Evolutionary conservation across 2,113 vertebrate genomes (phyloP).

Genomic region (Girardinichthys multiradiatus): DNA sequence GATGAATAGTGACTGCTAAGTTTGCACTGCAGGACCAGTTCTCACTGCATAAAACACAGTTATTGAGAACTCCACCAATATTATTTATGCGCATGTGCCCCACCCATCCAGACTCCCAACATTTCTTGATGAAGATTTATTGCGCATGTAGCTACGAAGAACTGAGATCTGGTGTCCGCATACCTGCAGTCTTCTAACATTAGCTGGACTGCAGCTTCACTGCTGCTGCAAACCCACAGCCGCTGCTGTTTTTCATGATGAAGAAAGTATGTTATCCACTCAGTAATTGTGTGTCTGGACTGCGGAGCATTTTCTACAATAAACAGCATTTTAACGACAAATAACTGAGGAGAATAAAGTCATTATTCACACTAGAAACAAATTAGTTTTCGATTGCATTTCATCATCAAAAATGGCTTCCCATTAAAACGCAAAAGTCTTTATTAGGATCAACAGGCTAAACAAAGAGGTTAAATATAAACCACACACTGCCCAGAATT

Average conservation of each 20-base stretch:
- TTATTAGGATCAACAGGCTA: not conserved
- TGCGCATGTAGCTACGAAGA: constrained; percentile 50
- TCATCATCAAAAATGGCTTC: not conserved
- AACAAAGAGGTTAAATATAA: not conserved
- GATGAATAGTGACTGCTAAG: constrained; percentile 22
- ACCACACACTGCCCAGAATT: not conserved
- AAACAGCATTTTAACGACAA: not conserved
- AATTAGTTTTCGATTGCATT: not conserved
- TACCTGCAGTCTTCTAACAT: constrained; percentile 42
- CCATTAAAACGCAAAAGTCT: not conserved
- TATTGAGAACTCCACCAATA: constrained; percentile 41
- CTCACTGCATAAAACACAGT: constrained; percentile 52
- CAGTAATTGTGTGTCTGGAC: not conserved
- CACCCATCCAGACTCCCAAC: constrained; percentile 41
- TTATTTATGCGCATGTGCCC: constrained; percentile 62
- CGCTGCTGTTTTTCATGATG: not conserved
- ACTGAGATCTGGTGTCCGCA: constrained; percentile 51
- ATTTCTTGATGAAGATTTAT: constrained; percentile 62
- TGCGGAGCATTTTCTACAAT: not conserved
- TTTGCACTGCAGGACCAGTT: constrained; percentile 23
- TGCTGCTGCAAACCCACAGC: not conserved
- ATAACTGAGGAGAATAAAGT: not conserved
- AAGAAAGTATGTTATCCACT: not conserved
- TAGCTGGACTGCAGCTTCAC: constrained; percentile 19
- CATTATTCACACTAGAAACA: not conserved